Conservation (phyloP, 2,797 vertebrate genomes). For the Hypotaenidia okinawae region DNA sequence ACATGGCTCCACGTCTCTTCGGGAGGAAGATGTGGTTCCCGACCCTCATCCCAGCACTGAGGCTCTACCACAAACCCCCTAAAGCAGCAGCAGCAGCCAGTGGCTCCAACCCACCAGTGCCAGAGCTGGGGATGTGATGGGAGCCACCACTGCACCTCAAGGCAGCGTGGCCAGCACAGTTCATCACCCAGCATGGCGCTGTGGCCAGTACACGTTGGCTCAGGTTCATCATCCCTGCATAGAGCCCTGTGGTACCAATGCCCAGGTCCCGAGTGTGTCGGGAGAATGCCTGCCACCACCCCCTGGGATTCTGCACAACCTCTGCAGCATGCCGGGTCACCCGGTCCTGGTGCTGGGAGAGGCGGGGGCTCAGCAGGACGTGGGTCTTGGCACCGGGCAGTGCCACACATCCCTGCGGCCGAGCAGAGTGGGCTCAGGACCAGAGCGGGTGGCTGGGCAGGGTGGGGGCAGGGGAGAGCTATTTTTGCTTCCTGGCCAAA, state of each 20-base stretch:
- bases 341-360: rapidly evolving
- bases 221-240: neutral
- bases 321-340: too few species aligned
- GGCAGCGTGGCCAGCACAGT: neutral
- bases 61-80: neutral
- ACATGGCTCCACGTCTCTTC: neutral
- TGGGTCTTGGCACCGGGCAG: neutral
- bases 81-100: neutral
- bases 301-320: too few species aligned
- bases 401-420: neutral
- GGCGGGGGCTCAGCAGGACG: neutral
- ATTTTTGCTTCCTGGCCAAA: neutral
- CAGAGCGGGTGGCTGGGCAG: rapidly evolving
- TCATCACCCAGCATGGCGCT: neutral
- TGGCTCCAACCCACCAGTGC: rapidly evolving
- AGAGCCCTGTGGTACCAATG: neutral
- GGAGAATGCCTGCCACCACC: neutral
- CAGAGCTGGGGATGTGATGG: neutral
- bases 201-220: neutral
- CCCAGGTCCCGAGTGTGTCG: neutral
- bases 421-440: too few species aligned
- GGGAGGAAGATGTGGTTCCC: neutral
- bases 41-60: neutral
- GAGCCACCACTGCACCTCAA: neutral
- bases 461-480: neutral